Conservation (phyloP, 2,113 vertebrate genomes). For the Xenotilapia leptura region DNA sequence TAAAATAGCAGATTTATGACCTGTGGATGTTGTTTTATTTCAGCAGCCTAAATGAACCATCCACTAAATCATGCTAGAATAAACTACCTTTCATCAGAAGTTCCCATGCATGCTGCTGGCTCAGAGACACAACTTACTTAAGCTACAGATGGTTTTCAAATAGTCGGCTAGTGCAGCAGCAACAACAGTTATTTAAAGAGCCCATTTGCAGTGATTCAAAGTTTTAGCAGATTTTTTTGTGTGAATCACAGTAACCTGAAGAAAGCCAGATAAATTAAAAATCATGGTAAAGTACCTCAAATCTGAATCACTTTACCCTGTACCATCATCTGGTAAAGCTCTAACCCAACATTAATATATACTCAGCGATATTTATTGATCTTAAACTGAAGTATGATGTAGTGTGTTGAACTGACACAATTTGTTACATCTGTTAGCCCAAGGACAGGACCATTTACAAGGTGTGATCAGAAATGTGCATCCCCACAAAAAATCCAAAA, state of each 20-base stretch:
- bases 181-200: neutral
- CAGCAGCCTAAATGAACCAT: neutral
- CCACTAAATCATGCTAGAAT: neutral
- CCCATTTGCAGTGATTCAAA: neutral
- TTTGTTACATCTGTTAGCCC: neutral
- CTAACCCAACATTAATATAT: neutral
- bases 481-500: neutral
- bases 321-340: neutral
- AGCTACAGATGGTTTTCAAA: neutral
- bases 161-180: neutral
- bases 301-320: neutral
- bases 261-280: neutral
- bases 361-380: neutral
- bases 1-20: slow-evolving; percentile 6
- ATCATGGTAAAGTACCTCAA: neutral
- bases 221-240: neutral
- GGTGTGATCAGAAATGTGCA: neutral
- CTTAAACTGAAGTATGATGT: neutral
- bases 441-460: neutral
- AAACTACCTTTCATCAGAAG: neutral
- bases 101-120: slow-evolving; percentile 1
- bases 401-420: neutral
- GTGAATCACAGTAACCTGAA: neutral
- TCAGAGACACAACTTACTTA: neutral
- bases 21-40: neutral